Conservation (phyloP, 2,113 vertebrate genomes). For the Lasiurus borealis region DNA sequence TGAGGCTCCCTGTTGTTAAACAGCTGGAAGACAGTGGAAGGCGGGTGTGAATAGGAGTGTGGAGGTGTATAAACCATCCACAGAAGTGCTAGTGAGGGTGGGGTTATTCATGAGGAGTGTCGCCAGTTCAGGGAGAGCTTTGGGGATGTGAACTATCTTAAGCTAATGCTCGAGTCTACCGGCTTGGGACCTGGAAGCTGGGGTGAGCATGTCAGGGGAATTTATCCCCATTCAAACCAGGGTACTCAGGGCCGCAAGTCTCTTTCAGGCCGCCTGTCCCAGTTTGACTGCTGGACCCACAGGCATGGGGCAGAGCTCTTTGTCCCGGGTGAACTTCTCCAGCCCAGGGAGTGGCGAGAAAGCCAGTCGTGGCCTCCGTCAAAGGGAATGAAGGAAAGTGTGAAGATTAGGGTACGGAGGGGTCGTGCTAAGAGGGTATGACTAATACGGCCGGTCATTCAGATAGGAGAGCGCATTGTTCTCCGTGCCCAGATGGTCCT, state of each 20-base stretch:
- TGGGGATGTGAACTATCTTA: background rate
- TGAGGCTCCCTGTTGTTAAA: background rate
- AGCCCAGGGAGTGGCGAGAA: constrained; percentile 74
- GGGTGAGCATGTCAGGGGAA: background rate
- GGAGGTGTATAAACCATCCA: accelerated
- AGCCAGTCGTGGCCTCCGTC: constrained; percentile 82
- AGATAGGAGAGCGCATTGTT: constrained; percentile 89
- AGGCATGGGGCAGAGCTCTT: constrained; percentile 55
- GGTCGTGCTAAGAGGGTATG: constrained; percentile 91
- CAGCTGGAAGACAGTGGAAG: background rate
- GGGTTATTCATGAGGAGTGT: background rate
- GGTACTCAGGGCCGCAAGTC: background rate
- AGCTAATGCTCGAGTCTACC: too few species aligned
- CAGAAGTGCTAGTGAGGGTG: accelerated
- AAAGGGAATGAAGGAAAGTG: constrained; percentile 82
- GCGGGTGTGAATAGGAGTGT: background rate
- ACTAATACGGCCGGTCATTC: constrained; percentile 91
- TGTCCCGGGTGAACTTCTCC: constrained; percentile 69
- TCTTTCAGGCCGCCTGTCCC: constrained; percentile 54
- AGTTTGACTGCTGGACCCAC: constrained; percentile 58
- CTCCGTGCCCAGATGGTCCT: constrained; percentile 89
- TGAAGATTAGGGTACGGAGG: constrained; percentile 85
- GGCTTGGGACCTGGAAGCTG: background rate
- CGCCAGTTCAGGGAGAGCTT: background rate
- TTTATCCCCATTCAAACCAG: background rate